phyloP scores from a whole-genome alignment of 2,113 vertebrate genomes.

The Prionailurus bengalensis region DNA sequence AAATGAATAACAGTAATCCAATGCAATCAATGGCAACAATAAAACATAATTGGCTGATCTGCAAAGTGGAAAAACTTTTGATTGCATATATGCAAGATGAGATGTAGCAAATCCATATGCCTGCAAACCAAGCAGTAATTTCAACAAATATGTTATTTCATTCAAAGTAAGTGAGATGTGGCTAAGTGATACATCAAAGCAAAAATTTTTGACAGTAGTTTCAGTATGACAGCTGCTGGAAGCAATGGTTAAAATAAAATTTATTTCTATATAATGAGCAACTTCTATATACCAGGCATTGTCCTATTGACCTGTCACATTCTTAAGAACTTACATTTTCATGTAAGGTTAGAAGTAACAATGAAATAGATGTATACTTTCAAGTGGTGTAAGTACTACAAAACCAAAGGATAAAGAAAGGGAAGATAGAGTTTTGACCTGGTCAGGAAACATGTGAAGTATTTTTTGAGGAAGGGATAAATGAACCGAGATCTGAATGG shows the following conservation, averaged over 20 bases:
- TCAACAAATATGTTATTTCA: conserved; percentile 33
- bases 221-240: background rate
- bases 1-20: conserved; percentile 56
- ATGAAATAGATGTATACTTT: background rate
- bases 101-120: conserved; percentile 51
- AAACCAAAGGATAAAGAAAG: background rate
- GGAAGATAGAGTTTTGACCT: background rate
- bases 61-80: conserved; percentile 61
- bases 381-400: background rate
- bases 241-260: background rate
- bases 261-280: background rate
- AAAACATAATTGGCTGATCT: conserved; percentile 63
- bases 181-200: background rate
- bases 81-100: conserved; percentile 65
- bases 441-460: background rate
- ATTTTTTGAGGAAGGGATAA: background rate
- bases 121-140: conserved; percentile 64
- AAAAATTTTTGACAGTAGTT: background rate
- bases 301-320: background rate
- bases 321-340: background rate
- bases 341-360: background rate
- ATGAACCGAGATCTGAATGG: background rate
- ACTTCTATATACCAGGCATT: background rate
- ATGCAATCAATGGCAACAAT: conserved; percentile 73
- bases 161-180: conserved; percentile 7